These are phyloP conservation scores for Heliconius eleuchia DNA, from an alignment of 1,140 invertebrate species.

Conservation along the genomic window DNA sequence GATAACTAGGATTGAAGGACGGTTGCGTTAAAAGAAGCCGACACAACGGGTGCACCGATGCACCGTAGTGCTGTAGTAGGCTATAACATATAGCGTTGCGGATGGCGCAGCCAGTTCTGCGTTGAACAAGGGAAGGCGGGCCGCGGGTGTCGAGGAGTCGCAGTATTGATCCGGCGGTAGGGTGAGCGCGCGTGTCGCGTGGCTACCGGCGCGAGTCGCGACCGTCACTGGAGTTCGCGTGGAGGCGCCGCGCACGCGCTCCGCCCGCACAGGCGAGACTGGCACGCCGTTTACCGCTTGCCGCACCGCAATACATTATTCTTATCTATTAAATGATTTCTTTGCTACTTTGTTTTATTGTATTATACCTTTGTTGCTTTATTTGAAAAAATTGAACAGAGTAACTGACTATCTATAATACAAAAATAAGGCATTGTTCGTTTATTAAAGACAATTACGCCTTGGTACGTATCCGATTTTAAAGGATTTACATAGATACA, in stretches of 20 bases:
- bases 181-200: slow-evolving; percentile 66
- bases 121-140: slow-evolving; percentile 47
- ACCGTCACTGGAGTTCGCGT: slow-evolving; percentile 65
- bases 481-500: neutral
- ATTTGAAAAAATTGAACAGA: slow-evolving; percentile 35
- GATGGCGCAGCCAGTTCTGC: slow-evolving; percentile 47
- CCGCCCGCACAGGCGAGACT: slow-evolving; percentile 45
- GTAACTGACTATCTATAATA: slow-evolving; percentile 27
- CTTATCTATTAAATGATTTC: slow-evolving; percentile 40
- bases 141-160: slow-evolving; percentile 32
- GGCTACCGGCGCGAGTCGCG: slow-evolving; percentile 71
- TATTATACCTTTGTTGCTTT: slow-evolving; percentile 20
- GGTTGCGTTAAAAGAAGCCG: slow-evolving; percentile 41
- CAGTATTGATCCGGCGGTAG: slow-evolving; percentile 54
- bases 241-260: slow-evolving; percentile 63
- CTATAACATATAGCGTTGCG: slow-evolving; percentile 55
- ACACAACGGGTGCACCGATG: slow-evolving; percentile 42
- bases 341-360: slow-evolving; percentile 21
- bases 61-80: slow-evolving; percentile 31
- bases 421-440: neutral
- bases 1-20: slow-evolving; percentile 43
- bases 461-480: neutral
- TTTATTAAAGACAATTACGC: neutral
- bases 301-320: slow-evolving; percentile 34
- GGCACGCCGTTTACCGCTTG: slow-evolving; percentile 27